A percentile compares a stretch with the other conserved stretches of the same genome.
These are phyloP conservation scores for Ganaspis brasiliensis DNA, from an alignment of 2,888 invertebrate genomes.

Conservation along the genomic window DNA sequence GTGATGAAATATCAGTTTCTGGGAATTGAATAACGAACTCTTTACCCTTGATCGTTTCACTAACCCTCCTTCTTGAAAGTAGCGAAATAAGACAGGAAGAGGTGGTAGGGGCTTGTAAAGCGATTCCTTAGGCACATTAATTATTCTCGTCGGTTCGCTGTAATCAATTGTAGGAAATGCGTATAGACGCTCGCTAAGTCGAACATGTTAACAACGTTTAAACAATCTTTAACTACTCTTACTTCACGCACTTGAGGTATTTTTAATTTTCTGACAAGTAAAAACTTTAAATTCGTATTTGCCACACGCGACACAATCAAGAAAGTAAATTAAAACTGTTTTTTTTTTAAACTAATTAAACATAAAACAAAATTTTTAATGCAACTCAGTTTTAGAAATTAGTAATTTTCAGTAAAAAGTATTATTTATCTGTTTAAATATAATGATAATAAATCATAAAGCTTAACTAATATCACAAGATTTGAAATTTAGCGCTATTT, in stretches of 20 bases:
- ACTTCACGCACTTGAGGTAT: not conserved
- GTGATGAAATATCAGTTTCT: not conserved
- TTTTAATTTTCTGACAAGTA: not conserved
- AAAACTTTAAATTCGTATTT: not conserved
- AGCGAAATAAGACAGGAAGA: constrained; percentile 31
- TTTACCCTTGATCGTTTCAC: constrained; percentile 1
- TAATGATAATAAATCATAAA: no score
- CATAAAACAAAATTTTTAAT: no score
- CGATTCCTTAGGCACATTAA: constrained; percentile 29
- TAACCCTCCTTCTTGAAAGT: not conserved
- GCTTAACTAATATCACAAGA: no score
- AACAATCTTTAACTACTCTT: not conserved
- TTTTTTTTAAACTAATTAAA: no score
- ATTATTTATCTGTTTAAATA: no score
- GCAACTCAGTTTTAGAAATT: no score
- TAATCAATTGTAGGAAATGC: constrained; percentile 36
- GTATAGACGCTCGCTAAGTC: constrained; percentile 9
- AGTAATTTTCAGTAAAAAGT: no score
- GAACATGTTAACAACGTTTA: constrained; percentile 16
- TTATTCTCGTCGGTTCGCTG: constrained; percentile 25
- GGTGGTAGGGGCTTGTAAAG: constrained; percentile 17
- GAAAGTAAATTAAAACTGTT: no score
- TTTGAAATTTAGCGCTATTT: no score
- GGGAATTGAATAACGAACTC: constrained; percentile 17
- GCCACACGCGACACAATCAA: no score